Conservation (phyloP, 2,797 vertebrate genomes). For the Borostomias antarcticus region DNA sequence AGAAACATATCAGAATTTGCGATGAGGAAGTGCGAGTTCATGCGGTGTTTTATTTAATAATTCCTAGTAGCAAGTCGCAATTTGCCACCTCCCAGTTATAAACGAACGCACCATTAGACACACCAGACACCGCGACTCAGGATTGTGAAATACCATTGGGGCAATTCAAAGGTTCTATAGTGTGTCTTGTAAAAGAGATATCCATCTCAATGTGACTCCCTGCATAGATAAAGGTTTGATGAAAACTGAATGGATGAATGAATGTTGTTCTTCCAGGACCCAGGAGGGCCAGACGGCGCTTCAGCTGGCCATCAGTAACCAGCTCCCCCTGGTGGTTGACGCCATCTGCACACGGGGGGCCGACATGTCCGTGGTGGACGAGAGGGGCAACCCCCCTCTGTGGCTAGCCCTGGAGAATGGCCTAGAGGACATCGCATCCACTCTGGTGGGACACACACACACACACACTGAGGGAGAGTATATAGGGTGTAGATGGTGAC, state of each 20-base stretch:
- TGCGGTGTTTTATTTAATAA: too few species aligned
- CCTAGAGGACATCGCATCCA: slow-evolving; percentile 96
- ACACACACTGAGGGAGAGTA: not conserved
- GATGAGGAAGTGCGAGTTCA: too few species aligned
- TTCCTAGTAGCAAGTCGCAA: too few species aligned
- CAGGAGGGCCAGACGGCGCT: slow-evolving; percentile 94
- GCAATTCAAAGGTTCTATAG: too few species aligned
- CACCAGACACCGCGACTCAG: too few species aligned
- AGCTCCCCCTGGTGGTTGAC: slow-evolving; percentile 96
- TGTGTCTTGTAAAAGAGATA: too few species aligned
- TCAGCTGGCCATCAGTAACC: slow-evolving; percentile 94
- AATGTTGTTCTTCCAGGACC: slow-evolving; percentile 75
- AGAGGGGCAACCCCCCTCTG: slow-evolving; percentile 91
- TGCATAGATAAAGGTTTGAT: not conserved
- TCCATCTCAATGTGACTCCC: not conserved
- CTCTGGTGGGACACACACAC: slow-evolving; percentile 82
- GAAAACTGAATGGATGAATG: not conserved
- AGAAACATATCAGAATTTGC: too few species aligned
- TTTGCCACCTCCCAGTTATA: too few species aligned
- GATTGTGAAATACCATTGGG: too few species aligned
- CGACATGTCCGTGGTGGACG: slow-evolving; percentile 94
- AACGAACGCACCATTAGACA: too few species aligned
- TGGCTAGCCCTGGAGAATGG: slow-evolving; percentile 91
- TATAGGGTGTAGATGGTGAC: not conserved
- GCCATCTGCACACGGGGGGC: slow-evolving; percentile 97